Percentiles rank a stretch among this genome's conserved stretches.
Conservation (phyloP, 2,888 invertebrate genomes). For the Eugnorisma glareosa region DNA sequence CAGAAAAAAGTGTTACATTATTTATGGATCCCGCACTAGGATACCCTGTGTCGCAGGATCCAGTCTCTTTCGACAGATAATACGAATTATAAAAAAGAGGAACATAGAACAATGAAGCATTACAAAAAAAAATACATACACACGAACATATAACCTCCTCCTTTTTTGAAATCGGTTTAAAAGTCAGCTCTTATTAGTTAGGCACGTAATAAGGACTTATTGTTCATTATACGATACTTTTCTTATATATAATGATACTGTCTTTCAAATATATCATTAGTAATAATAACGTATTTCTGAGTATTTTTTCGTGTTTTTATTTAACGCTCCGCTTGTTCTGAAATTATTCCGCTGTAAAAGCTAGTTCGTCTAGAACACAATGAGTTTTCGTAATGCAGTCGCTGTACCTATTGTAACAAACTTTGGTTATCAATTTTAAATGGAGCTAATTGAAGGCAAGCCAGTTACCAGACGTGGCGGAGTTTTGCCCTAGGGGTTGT, state of each 20-base stretch:
- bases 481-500: conserved; percentile 44
- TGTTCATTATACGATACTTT: conserved; percentile 24
- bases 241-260: conserved; percentile 10
- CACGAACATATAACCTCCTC: too few species aligned
- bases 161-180: too few species aligned
- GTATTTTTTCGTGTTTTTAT: conserved; percentile 40
- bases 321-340: conserved; percentile 45
- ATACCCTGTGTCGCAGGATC: too few species aligned
- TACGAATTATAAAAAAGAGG: too few species aligned
- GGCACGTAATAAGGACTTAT: conserved; percentile 28
- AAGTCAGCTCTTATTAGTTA: conserved; percentile 16
- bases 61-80: too few species aligned
- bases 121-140: too few species aligned
- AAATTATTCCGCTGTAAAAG: conserved; percentile 42
- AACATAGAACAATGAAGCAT: too few species aligned
- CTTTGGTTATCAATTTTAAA: conserved; percentile 57
- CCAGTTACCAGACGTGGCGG: conserved; percentile 28
- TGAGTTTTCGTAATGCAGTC: conserved; percentile 20
- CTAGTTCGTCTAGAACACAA: conserved; percentile 20
- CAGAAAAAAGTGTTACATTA: too few species aligned
- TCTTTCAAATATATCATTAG: conserved; percentile 11
- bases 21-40: too few species aligned
- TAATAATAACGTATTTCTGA: conserved; percentile 12
- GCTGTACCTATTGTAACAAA: conserved; percentile 23
- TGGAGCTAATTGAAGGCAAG: conserved; percentile 40